These are phyloP conservation scores for Scolopax bukidnonensis DNA, from an alignment of 2,797 vertebrate genomes.

Conservation along the genomic window DNA sequence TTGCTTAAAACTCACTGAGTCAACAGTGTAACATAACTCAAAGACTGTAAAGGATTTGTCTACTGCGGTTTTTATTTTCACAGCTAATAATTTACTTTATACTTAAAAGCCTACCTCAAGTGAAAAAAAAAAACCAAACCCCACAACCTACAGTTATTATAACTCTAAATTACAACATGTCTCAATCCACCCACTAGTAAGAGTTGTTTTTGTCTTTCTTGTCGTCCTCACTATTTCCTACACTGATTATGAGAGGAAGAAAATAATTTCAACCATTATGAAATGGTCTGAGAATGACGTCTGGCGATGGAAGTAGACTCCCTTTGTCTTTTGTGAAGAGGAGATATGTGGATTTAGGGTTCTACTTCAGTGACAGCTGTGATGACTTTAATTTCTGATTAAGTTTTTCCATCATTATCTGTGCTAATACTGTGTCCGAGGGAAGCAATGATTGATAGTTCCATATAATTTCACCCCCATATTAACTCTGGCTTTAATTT, in stretches of 20 bases:
- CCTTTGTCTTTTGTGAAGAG: neutral
- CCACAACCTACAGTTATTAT: neutral
- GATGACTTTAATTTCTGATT: neutral
- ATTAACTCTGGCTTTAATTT: neutral
- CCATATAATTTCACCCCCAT: neutral
- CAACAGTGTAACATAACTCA: neutral
- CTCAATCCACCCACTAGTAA: neutral
- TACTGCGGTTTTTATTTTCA: neutral
- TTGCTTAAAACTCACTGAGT: neutral
- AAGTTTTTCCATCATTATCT: neutral
- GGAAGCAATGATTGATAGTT: neutral
- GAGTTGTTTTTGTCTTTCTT: neutral
- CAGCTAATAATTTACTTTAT: neutral
- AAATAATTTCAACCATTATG: neutral
- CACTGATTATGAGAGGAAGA: neutral
- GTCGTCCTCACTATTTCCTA: neutral
- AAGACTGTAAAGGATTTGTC: neutral
- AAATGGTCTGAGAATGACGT: neutral
- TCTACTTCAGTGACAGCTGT: neutral
- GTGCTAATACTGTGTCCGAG: neutral
- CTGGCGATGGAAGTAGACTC: neutral
- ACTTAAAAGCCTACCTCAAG: neutral
- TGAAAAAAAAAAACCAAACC: rapidly evolving
- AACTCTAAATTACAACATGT: neutral
- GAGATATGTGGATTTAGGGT: neutral